Base-by-base conservation (phyloP, 2,888 invertebrate species). In the Seladonia tumulorum region DNA sequence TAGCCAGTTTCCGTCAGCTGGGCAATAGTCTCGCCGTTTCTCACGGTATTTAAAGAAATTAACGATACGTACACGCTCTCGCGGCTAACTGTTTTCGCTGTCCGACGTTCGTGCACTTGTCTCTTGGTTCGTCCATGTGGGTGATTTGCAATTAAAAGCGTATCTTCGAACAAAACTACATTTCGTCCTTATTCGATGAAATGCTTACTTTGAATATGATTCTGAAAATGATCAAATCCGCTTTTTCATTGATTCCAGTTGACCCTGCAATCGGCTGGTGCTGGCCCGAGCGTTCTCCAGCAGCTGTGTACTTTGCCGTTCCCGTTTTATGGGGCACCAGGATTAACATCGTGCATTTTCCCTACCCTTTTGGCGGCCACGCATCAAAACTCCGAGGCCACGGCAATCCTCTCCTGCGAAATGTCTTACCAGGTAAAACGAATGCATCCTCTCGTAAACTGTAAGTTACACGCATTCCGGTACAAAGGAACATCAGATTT, bases 221-320 rank as follows among this genome's bases (percentile, higher is more conserved):
- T n/a, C 4, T 4, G 10, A 57, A 57, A n/a, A n/a, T 14, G 0
- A 70, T 39, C 12, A 70, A 22, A n/a, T n/a, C n/a, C 5, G 1
- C 2, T 4, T 70, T 39, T 70, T 42, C 2, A n/a, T 70, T 42
- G 42, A 42, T 96, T 96, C 8, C 95, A 97, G 97, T 96, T 96
- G 95, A 96, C 97, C 83, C 96, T 98, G 82, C 97, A 97, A 92
- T 97, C 97, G 66, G 94, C 94, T 49, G 97, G 97, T 5, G 97
- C 97, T 92, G 96, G 97, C 35, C 97, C 97, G 0, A 97, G 97
- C 63, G 98, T 97, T 73, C 96, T 98, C 39, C 98, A 98, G 95
- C 98, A 98, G 92, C 95, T 99, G 71, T 98, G 98, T 95, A 97
- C 96, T 0, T 95, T 98, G 90, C 98, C 98, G 0, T 98, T 98